A percentile compares a stretch with the other conserved stretches of the same genome.
Conservation (phyloP, 2,888 invertebrate species). For the Apocheima hispidaria region DNA sequence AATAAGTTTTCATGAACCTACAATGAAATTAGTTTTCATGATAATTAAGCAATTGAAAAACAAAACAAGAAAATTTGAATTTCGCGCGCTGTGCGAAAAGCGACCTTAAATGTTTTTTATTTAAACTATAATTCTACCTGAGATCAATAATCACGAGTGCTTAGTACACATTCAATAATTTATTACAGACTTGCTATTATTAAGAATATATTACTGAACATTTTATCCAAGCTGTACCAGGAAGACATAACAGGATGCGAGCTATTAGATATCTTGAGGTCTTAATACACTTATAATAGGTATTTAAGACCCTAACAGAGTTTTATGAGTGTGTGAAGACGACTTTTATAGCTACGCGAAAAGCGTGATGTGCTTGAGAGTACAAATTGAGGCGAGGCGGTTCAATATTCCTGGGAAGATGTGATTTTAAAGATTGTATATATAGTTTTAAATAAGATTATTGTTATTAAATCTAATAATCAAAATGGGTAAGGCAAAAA, state of each 20-base stretch:
- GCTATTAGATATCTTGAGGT: slow-evolving; percentile 20
- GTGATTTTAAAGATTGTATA: slow-evolving; percentile 15
- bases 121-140: no score
- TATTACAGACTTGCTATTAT: no score
- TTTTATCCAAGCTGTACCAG: slow-evolving; percentile 37
- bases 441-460: slow-evolving; percentile 12
- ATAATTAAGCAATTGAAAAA: no score
- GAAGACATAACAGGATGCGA: slow-evolving; percentile 61
- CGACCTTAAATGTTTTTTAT: no score
- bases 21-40: no score
- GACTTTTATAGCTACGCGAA: slow-evolving; percentile 28
- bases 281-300: slow-evolving; percentile 25
- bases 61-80: no score
- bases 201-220: no score
- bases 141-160: no score
- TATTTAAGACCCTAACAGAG: slow-evolving; percentile 19
- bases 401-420: slow-evolving; percentile 11
- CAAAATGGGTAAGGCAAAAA: not conserved
- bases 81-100: no score
- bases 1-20: no score
- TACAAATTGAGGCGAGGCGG: slow-evolving; percentile 17
- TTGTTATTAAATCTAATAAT: slow-evolving; percentile 6
- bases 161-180: no score
- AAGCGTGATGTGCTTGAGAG: slow-evolving; percentile 10
- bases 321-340: slow-evolving; percentile 27